Percentiles rank a stretch among this genome's conserved stretches.
Evolutionary conservation across 2,888 invertebrate genomes (phyloP).

Genomic region (Galeopsomyia nigrocyanea): DNA sequence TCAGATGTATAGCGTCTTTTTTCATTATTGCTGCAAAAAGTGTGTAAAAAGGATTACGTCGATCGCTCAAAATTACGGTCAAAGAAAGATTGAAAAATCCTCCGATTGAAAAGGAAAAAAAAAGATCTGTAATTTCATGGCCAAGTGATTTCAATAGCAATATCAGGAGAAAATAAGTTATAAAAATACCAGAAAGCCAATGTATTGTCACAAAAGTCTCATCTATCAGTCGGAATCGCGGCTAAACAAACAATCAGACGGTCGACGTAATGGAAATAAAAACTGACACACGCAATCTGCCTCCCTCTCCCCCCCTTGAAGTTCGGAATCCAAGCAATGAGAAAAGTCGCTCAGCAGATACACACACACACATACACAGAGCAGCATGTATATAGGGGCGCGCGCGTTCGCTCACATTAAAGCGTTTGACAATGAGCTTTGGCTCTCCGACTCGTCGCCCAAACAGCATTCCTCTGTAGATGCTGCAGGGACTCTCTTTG

Average conservation of each 20-base stretch:
- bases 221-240: no score
- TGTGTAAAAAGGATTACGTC: no score
- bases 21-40: no score
- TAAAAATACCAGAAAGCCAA: no score
- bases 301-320: neutral
- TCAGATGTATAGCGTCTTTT: no score
- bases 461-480: no score
- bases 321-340: constrained; percentile 31
- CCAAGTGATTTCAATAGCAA: no score
- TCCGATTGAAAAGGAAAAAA: neutral
- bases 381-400: neutral
- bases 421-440: constrained; percentile 39
- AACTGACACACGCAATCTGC: neutral
- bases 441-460: constrained; percentile 20
- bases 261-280: neutral
- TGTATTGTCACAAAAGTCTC: no score
- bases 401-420: constrained; percentile 36
- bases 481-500: neutral
- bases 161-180: no score
- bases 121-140: neutral
- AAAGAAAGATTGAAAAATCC: no score
- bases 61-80: no score
- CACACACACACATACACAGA: no score
- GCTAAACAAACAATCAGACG: constrained; percentile 11
- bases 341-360: constrained; percentile 19